These are phyloP conservation scores for Pogonomyrmex barbatus DNA, from an alignment of 1,140 invertebrate species.

Conservation along the genomic window DNA sequence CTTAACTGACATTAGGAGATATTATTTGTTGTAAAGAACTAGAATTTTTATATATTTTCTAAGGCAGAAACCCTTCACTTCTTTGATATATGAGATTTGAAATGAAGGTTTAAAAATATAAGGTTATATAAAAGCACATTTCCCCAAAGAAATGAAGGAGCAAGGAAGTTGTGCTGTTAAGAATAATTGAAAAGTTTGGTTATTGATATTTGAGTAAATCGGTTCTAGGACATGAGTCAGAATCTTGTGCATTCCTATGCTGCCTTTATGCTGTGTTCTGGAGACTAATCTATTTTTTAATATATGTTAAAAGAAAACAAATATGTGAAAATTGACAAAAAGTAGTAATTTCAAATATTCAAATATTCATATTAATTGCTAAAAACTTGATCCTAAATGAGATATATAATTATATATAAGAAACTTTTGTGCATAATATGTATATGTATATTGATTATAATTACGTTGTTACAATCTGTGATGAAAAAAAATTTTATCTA, in stretches of 20 bases:
- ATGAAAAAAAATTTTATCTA: slow-evolving; percentile 46
- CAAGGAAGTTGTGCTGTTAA: slow-evolving; percentile 31
- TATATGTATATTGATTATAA: slow-evolving; percentile 52
- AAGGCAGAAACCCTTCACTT: slow-evolving; percentile 29
- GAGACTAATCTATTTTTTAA: slow-evolving; percentile 41
- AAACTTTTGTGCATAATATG: slow-evolving; percentile 17
- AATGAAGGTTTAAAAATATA: slow-evolving; percentile 20
- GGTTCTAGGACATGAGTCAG: slow-evolving; percentile 66
- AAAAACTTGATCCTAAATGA: not conserved
- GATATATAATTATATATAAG: slow-evolving; percentile 19
- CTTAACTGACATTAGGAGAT: slow-evolving; percentile 84
- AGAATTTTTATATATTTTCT: slow-evolving; percentile 53
- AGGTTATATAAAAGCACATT: slow-evolving; percentile 10
- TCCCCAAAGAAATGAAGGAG: slow-evolving; percentile 16
- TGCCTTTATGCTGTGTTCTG: slow-evolving; percentile 79
- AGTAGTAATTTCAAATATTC: slow-evolving; percentile 22
- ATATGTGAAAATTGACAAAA: slow-evolving; percentile 17
- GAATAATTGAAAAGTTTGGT: slow-evolving; percentile 30
- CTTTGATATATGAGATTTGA: slow-evolving; percentile 6
- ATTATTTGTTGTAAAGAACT: slow-evolving; percentile 37
- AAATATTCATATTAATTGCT: not conserved
- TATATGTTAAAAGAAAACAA: slow-evolving; percentile 45
- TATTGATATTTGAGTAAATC: slow-evolving; percentile 65
- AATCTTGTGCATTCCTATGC: slow-evolving; percentile 80
- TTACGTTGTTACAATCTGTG: slow-evolving; percentile 45